Base-by-base conservation (phyloP, 2,797 vertebrate genomes). In the Basileuterus tristriatus region DNA sequence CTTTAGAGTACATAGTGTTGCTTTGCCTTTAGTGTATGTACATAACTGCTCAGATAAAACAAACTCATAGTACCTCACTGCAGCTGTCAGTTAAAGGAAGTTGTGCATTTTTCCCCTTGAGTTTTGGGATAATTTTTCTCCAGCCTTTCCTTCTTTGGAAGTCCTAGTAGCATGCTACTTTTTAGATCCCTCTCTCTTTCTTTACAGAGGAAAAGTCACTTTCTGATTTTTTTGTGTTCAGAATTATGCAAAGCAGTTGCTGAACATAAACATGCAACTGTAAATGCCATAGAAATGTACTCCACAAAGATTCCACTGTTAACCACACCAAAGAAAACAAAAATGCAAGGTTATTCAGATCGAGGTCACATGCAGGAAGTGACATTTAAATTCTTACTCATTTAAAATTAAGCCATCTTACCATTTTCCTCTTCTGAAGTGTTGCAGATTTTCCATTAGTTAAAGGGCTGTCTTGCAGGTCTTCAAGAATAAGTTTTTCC, bases 281-380 rank as follows among this genome's bases (percentile, higher is more conserved):
- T 90, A 93, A 83, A 77, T 90, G 80, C 91, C 74, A 23, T 75
- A 93, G 89, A 95, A 90, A 79, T 55, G 80, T 86, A 58, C 69
- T 93, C 70, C 82, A 77, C 90, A 91, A 91, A 88, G 93, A 93
- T 96, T 96, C 91, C 80, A 87, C 85, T 0, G 3, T 88, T 94
- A 96, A 94, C 95, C 91, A 94, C 96, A 97, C 91, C 74, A 96
- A 96, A 96, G 93, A 94, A 91, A 79, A 90, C 76, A 94, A 90
- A 96, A 96, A 94, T 87, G 77, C 85, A 79, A 87, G 81, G 80
- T 94, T 93, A 78, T 96, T 93, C 77, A 95, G 92, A 93, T 90
- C 8, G 6, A 39, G 94, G 93, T 96, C 86, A 90, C 74, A 14
- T 90, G 75, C 95, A 91, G 95, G 96, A 97, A 96, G 64, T 96